Conservation (phyloP, 2,797 vertebrate genomes). For the Clamator glandarius region DNA sequence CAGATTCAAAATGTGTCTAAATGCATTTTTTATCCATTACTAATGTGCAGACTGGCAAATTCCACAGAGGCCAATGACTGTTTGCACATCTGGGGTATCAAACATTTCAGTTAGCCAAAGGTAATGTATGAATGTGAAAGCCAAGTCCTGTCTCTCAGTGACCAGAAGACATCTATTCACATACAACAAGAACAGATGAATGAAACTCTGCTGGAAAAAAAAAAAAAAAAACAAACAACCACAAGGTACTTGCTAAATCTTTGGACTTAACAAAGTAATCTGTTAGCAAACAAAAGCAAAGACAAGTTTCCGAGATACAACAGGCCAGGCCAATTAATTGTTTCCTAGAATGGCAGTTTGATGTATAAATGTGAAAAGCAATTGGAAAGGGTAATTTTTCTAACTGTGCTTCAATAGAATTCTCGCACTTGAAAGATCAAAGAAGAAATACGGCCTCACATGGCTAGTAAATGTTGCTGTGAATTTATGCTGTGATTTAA, state of each 20-base stretch:
- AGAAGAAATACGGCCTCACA: not conserved
- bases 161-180: not conserved
- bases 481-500: conserved; percentile 31
- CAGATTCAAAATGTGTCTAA: not conserved
- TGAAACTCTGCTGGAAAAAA: not conserved
- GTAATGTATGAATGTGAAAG: not conserved
- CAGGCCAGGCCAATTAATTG: conserved; percentile 7
- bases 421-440: conserved; percentile 35
- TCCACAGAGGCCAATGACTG: not conserved
- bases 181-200: not conserved
- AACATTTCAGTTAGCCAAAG: not conserved
- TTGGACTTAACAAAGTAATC: conserved; percentile 13
- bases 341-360: conserved; percentile 32
- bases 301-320: conserved; percentile 35
- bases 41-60: not conserved
- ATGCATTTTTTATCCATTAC: not conserved
- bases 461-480: not conserved
- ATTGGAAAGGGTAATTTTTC: conserved; percentile 43
- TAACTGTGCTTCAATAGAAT: conserved; percentile 31
- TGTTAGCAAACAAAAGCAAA: conserved; percentile 55
- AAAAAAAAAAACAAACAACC: not conserved
- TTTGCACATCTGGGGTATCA: not conserved
- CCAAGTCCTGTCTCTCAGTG: not conserved
- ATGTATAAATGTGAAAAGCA: conserved; percentile 30
- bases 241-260: not conserved